Conservation (phyloP, 2,113 vertebrate genomes). For the Helogale parvula region DNA sequence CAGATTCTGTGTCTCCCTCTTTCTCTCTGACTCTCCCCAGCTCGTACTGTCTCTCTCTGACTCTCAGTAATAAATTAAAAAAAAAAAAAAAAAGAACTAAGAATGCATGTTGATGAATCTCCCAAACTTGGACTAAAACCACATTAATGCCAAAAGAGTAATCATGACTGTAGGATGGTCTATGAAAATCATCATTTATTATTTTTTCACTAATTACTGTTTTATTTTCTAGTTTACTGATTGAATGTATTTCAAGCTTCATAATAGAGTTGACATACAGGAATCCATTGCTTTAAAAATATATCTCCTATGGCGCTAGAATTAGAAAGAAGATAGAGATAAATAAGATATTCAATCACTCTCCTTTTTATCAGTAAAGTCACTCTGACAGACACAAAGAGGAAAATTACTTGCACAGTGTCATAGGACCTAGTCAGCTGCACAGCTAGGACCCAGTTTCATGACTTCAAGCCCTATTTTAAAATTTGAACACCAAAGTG, state of each 20-base stretch:
- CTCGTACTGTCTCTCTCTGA: too few species aligned
- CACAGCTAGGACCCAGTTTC: background rate
- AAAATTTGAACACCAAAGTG: background rate
- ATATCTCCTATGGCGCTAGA: background rate
- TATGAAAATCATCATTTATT: background rate
- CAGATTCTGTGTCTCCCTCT: too few species aligned
- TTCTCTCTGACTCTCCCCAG: too few species aligned
- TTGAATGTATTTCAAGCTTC: background rate
- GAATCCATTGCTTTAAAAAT: conserved; percentile 10
- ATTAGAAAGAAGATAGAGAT: background rate
- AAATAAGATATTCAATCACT: background rate
- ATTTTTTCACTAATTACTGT: background rate
- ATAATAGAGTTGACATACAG: background rate
- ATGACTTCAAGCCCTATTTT: background rate
- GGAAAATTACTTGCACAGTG: too few species aligned
- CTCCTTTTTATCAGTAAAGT: background rate
- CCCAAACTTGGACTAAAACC: background rate
- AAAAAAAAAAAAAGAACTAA: background rate
- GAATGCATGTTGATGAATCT: background rate
- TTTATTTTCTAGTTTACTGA: conserved; percentile 45
- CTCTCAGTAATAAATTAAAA: too few species aligned
- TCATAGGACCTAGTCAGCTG: background rate
- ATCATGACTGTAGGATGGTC: background rate
- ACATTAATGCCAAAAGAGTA: background rate
- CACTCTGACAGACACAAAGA: background rate